A percentile compares a stretch with the other conserved stretches of the same genome.
Conservation (phyloP, 1,140 invertebrate species). For the Zelostemma sp. region DNA sequence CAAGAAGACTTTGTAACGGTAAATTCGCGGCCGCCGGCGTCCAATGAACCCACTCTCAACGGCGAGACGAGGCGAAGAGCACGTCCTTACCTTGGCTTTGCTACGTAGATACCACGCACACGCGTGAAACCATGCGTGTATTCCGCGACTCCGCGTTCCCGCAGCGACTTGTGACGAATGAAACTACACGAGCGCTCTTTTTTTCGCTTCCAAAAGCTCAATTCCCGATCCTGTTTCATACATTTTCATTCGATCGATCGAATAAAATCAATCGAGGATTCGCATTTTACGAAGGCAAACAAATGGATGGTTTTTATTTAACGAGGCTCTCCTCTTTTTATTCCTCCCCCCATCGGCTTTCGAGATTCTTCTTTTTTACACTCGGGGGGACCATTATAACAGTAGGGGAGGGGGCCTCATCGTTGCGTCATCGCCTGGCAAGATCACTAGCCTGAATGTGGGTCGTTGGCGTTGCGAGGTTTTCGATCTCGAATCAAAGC, state of each 20-base stretch:
- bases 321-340: no score
- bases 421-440: conserved; percentile 48
- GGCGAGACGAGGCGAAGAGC: conserved; percentile 50
- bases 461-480: conserved; percentile 48
- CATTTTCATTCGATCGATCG: no score
- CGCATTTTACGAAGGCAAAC: no score
- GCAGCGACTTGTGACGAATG: conserved; percentile 33
- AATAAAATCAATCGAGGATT: no score
- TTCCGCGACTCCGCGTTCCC: conserved; percentile 16
- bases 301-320: no score
- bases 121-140: conserved; percentile 40
- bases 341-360: background rate
- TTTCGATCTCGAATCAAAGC: conserved; percentile 46
- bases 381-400: conserved; percentile 41
- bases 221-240: no score
- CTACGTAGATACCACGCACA: conserved; percentile 41
- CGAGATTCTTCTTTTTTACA: conserved; percentile 26
- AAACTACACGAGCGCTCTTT: conserved; percentile 19
- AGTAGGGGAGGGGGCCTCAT: conserved; percentile 47
- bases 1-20: conserved; percentile 68
- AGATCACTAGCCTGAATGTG: conserved; percentile 53
- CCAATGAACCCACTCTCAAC: conserved; percentile 68
- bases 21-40: conserved; percentile 68
- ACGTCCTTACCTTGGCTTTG: conserved; percentile 48
- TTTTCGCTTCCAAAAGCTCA: no score